These are phyloP conservation scores for Nothoprocta perdicaria DNA, from an alignment of 2,113 vertebrate genomes.

Conservation along the genomic window DNA sequence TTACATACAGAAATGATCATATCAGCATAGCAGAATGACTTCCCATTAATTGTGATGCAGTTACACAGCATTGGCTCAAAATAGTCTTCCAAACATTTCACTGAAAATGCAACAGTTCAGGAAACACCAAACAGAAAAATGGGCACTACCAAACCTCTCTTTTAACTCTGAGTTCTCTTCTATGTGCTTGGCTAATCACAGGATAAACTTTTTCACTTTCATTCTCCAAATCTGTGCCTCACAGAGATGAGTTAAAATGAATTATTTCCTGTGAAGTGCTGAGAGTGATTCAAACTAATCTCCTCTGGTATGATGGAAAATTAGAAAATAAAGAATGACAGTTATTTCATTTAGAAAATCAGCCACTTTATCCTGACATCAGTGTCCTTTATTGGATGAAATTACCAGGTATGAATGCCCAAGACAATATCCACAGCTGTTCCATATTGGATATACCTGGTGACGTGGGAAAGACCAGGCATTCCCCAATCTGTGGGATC, in stretches of 20 bases:
- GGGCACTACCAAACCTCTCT: not conserved
- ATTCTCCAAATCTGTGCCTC: not conserved
- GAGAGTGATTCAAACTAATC: not conserved
- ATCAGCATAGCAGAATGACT: not conserved
- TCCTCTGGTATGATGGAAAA: not conserved
- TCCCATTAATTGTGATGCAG: not conserved
- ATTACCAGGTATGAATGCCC: not conserved
- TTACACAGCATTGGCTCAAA: not conserved
- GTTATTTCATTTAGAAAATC: not conserved
- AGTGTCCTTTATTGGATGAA: not conserved
- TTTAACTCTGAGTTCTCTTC: not conserved
- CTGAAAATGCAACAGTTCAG: not conserved
- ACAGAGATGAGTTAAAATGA: not conserved
- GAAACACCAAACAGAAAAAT: not conserved
- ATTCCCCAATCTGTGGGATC: not conserved
- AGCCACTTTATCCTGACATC: not conserved
- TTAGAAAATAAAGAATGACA: not conserved
- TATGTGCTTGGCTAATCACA: not conserved
- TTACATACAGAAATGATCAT: not conserved
- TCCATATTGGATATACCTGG: not conserved
- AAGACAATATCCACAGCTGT: not conserved
- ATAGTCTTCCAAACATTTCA: not conserved
- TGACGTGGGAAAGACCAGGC: not conserved
- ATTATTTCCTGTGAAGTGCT: not conserved
- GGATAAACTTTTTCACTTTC: not conserved